These are phyloP conservation scores for Miichthys miiuy DNA, from an alignment of 2,797 vertebrate species.

Conservation along the genomic window DNA sequence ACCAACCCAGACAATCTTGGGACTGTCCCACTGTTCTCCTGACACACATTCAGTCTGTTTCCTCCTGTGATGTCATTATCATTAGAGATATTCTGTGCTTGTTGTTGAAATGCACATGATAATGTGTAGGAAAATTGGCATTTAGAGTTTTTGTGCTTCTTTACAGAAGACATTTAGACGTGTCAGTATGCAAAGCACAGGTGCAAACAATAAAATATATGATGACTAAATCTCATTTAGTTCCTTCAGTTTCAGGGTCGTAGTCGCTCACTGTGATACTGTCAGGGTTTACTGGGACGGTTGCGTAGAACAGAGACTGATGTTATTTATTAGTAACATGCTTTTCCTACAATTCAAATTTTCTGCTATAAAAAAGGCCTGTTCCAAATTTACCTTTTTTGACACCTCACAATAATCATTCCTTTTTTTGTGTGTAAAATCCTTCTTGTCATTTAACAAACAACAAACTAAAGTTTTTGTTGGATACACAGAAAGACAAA, in stretches of 20 bases:
- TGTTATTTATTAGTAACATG: too few relatives aligned
- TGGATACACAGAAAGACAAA: too few relatives aligned
- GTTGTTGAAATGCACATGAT: not conserved
- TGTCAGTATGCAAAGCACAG: not conserved
- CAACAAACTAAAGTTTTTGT: too few relatives aligned
- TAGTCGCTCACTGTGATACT: too few relatives aligned
- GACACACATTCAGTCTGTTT: conserved; percentile 41
- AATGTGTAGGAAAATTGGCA: not conserved
- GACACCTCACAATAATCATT: too few relatives aligned
- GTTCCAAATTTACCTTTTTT: too few relatives aligned
- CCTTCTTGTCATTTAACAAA: too few relatives aligned
- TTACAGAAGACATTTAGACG: not conserved
- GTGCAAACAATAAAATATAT: not conserved
- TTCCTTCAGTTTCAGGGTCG: not conserved
- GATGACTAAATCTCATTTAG: not conserved
- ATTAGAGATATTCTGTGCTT: not conserved
- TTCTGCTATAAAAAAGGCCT: too few relatives aligned
- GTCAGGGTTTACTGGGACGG: not conserved
- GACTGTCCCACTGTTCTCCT: conserved; percentile 44
- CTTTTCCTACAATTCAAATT: too few relatives aligned
- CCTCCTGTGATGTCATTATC: conserved; percentile 20
- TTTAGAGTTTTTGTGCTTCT: not conserved
- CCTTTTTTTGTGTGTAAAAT: too few relatives aligned
- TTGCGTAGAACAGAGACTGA: not conserved
- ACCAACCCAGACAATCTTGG: conserved; percentile 15